These are phyloP conservation scores for Trichacis sp. DNA, from an alignment of 2,888 invertebrate species.

Conservation along the genomic window DNA sequence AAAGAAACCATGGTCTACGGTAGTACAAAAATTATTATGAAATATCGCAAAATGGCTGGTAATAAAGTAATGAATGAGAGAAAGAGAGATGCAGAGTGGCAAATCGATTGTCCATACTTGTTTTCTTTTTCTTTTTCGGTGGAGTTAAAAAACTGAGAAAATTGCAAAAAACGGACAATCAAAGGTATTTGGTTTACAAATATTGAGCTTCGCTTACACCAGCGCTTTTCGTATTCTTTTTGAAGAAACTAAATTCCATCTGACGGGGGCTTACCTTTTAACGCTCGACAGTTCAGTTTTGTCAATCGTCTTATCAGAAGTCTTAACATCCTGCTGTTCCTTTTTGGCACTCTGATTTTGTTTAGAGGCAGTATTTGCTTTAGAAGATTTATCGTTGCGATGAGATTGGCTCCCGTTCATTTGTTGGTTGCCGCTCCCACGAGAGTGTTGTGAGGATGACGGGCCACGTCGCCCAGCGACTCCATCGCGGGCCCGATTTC, in stretches of 20 bases:
- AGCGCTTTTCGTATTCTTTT: no score
- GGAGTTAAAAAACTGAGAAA: neutral
- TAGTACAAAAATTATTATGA: no score
- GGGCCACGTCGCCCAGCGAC: conserved; percentile 68
- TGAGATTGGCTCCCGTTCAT: conserved; percentile 68
- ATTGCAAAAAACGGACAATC: neutral
- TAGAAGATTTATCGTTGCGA: conserved; percentile 70
- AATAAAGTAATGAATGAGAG: neutral
- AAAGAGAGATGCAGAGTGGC: neutral
- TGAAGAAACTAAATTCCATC: conserved; percentile 61
- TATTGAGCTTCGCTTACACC: neutral
- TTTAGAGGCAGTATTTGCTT: conserved; percentile 68
- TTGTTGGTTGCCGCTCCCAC: conserved; percentile 66
- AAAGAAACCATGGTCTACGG: no score
- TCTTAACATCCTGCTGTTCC: conserved; percentile 68
- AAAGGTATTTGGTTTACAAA: neutral
- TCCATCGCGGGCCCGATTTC: conserved; percentile 68
- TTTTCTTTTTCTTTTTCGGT: no score
- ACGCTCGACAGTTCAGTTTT: conserved; percentile 66
- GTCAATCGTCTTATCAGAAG: conserved; percentile 64
- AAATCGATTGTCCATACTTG: no score
- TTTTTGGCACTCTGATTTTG: conserved; percentile 68
- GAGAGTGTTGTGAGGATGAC: conserved; percentile 28
- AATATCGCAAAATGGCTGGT: no score
- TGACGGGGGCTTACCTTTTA: conserved; percentile 67